Evolutionary conservation across 2,888 invertebrate genomes (phyloP), one percentile per base, ranked within the genome.

Genomic region (Drosophila melanocephala): DNA sequence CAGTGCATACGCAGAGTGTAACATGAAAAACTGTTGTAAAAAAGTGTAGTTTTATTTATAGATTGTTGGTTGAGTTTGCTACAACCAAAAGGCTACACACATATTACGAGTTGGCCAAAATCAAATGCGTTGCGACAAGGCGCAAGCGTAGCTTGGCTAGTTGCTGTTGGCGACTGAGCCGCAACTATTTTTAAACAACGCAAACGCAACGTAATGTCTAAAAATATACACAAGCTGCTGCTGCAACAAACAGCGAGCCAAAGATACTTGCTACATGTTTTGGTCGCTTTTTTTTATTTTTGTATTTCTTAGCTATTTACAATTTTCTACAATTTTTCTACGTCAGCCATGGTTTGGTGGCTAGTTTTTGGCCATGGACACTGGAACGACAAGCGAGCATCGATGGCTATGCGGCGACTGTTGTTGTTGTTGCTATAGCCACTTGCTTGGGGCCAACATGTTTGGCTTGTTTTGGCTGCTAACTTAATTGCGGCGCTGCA

Each of bases 291-390:
- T 64, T 78, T 60, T 37, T 57, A 39, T 35, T 55, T 56, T 42
- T 9, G 57, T 42, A 30, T 42, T 58, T 58, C 42, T 22, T 58
- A 66, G 67, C 51, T 61, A 26, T 65, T 50, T 51, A 44, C 44
- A 28, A 39, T 76, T 80, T 77, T 70, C 75, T 75, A 77, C 71
- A 84, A 69, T 77, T 83, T 84, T 87, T 87, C 88, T 87, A 79
- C 84, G 73, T 70, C 66, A 68, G 56, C 63, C 72, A 60, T 74
- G 64, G 83, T 70, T 73, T 64, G 28, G 47, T 57, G 59, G 72
- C 57, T 63, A 65, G 87, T 84, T 83, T 85, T 90, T 88, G 84
- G 87, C 87, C 86, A 84, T 86, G 90, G 90, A 76, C 77, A 81
- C 72, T 83, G 90, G 81, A 77, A 74, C 83, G 84, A 66, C 74